phyloP scores from a whole-genome alignment of 2,888 invertebrate genomes.

The Tridacna crocea region DNA sequence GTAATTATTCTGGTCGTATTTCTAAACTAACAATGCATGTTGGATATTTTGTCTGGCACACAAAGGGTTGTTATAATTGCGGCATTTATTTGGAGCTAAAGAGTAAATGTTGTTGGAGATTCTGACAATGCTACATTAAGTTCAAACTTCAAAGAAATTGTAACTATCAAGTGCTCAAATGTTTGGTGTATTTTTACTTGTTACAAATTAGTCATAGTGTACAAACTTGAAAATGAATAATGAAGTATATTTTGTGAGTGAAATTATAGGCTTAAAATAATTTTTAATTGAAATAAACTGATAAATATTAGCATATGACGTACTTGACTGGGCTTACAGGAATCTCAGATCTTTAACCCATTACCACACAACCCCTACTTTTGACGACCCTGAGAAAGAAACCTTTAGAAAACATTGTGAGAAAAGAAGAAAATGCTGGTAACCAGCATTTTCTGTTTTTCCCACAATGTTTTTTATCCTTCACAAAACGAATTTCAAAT shows the following conservation, averaged over 20 bases:
- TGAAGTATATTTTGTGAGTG: neutral
- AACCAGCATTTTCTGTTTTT: neutral
- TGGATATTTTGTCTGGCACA: too few species aligned
- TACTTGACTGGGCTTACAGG: neutral
- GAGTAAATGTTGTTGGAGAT: too few species aligned
- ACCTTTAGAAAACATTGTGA: too few species aligned
- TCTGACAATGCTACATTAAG: too few species aligned
- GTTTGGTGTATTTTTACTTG: constrained; percentile 14
- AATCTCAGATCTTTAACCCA: neutral
- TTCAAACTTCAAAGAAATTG: neutral
- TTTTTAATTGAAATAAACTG: neutral
- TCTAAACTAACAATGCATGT: too few species aligned
- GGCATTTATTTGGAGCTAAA: too few species aligned
- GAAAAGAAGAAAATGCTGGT: neutral
- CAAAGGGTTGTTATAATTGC: too few species aligned
- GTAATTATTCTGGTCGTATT: too few species aligned
- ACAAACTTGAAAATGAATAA: constrained; percentile 18
- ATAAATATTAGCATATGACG: neutral
- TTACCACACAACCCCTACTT: too few species aligned
- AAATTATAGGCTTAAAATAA: neutral
- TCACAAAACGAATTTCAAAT: too few species aligned
- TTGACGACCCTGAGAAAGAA: too few species aligned
- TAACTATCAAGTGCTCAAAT: neutral
- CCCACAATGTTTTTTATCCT: neutral
- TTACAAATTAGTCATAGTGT: constrained; percentile 43